A percentile compares a stretch with the other conserved stretches of the same genome.
phyloP scores from a whole-genome alignment of 2,797 vertebrate genomes.

The Sebastes umbrosus region DNA sequence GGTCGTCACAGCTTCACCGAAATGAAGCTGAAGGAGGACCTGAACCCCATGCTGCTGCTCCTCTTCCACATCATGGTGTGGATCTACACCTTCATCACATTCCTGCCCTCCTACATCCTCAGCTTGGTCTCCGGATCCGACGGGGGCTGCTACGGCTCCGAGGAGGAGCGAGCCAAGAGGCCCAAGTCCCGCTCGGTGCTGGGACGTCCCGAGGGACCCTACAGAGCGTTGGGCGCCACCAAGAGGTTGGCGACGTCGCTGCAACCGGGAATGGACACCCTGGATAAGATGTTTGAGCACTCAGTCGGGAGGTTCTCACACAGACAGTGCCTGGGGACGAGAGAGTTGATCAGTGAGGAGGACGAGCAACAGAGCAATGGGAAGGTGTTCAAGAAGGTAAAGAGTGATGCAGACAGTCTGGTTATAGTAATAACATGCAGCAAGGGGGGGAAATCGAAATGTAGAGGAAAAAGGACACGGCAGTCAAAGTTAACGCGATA shows the following conservation, averaged over 20 bases:
- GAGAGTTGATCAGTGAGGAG: constrained; percentile 92
- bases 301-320: constrained; percentile 84
- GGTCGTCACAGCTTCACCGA: constrained; percentile 20
- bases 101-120: constrained; percentile 88
- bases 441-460: neutral
- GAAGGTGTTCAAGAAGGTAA: constrained; percentile 96
- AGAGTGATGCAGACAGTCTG: neutral
- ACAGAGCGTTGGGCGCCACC: constrained; percentile 85
- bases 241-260: constrained; percentile 81
- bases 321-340: constrained; percentile 89
- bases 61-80: constrained; percentile 88
- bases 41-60: constrained; percentile 88
- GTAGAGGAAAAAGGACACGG: too few species aligned
- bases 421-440: neutral
- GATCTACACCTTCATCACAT: constrained; percentile 87
- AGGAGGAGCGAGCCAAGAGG: constrained; percentile 82
- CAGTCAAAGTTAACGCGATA: too few species aligned
- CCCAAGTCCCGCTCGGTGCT: constrained; percentile 85
- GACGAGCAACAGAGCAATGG: constrained; percentile 92
- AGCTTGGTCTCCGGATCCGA: constrained; percentile 28
- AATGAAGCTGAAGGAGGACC: constrained; percentile 92
- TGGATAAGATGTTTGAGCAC: constrained; percentile 90
- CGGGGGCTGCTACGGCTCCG: constrained; percentile 75
- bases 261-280: constrained; percentile 88
- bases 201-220: constrained; percentile 84